Conservation (phyloP, 1,140 invertebrate species). For the Thaumatotibia leucotreta region DNA sequence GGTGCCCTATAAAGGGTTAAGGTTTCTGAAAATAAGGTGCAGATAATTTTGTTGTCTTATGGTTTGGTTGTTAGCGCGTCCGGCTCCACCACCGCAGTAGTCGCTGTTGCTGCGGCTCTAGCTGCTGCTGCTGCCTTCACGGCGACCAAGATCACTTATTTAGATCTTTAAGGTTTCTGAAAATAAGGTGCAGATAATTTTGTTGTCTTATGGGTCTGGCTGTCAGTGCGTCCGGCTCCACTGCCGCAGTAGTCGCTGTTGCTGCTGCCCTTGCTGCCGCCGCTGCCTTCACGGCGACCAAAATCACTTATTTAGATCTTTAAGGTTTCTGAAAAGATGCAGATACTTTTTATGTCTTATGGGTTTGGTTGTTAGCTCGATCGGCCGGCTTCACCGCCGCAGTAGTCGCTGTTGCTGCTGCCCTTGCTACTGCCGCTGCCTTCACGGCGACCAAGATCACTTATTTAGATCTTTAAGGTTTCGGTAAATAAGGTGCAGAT, state of each 20-base stretch:
- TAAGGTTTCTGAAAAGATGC: no score
- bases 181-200: no score
- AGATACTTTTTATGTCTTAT: no score
- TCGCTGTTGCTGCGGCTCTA: constrained; percentile 87
- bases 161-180: no score
- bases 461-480: constrained; percentile 91
- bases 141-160: constrained; percentile 92
- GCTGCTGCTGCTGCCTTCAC: constrained; percentile 89
- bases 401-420: no score
- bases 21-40: no score
- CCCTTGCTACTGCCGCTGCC: no score
- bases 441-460: constrained; percentile 91
- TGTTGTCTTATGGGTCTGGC: constrained; percentile 93
- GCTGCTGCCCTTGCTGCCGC: constrained; percentile 89
- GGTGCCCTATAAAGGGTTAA: no score
- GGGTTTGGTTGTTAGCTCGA: constrained; percentile 90
- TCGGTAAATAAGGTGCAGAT: no score
- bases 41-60: no score
- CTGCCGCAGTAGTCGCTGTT: constrained; percentile 90
- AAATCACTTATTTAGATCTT: constrained; percentile 94
- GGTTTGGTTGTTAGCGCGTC: constrained; percentile 88
- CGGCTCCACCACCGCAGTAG: constrained; percentile 92
- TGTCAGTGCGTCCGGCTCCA: constrained; percentile 87
- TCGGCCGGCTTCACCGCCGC: no score
- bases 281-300: constrained; percentile 89